These are phyloP conservation scores for Halcyon malimbica DNA, from an alignment of 2,113 vertebrate genomes.

Conservation along the genomic window DNA sequence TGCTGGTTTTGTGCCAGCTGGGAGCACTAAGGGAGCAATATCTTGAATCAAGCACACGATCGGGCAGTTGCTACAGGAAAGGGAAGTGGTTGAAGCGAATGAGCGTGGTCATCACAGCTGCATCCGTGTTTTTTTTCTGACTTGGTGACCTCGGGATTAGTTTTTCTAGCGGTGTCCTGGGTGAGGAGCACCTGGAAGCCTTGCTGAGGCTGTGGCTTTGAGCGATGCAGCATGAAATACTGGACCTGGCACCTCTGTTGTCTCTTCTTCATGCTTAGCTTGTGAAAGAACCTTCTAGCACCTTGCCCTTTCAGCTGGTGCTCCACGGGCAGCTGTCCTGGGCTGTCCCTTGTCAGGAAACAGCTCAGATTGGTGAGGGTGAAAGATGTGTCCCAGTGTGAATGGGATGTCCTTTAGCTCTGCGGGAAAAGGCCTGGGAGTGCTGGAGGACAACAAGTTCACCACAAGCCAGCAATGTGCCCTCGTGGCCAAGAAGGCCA, in stretches of 20 bases:
- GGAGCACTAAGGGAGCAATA: neutral
- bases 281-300: neutral
- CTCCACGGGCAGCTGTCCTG: neutral
- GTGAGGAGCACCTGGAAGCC: neutral
- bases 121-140: neutral
- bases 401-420: neutral
- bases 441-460: neutral
- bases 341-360: neutral
- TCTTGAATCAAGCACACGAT: neutral
- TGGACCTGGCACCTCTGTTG: neutral
- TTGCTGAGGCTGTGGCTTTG: neutral
- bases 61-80: neutral
- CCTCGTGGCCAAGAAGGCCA: neutral
- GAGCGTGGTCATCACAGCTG: slow-evolving; percentile 6
- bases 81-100: slow-evolving; percentile 21
- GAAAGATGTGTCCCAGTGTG: neutral
- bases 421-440: neutral
- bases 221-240: neutral
- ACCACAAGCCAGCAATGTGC: neutral
- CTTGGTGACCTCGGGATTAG: neutral
- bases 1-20: neutral
- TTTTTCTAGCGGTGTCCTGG: neutral
- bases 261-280: neutral
- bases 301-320: neutral
- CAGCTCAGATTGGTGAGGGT: neutral